Evolutionary conservation across 2,113 vertebrate genomes (phyloP), one percentile per base, ranked within the genome.

Genomic region (Ophthalmolycus amberensis): DNA sequence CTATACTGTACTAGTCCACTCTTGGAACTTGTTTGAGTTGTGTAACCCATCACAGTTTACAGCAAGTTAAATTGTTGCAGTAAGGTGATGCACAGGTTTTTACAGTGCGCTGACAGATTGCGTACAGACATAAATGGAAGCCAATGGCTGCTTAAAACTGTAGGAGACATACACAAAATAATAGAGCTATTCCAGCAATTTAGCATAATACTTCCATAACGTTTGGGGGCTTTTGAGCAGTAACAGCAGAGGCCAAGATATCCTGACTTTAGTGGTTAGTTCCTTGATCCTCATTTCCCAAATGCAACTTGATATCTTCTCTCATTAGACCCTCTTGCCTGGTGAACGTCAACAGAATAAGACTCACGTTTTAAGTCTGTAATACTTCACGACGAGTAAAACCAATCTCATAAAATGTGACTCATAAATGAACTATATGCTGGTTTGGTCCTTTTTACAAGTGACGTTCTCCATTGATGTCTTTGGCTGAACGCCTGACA

Each of bases 241-340:
- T 11, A 78, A 38, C 34, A 22, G 18, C 8, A 58, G 37, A 38
- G 27, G 4, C 32, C n/a, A 56, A 56, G 22, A 63, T 37, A 68
- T 40, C n/a, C 46, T 12, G 9, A 48, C 22, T 52, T 78, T 25
- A 34, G n/a, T 70, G 16, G n/a, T 27, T 40, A 34, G 6, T 7
- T 20, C 16, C 50, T 40, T 3, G 32, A 50, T 71, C 46, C 64
- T 76, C 64, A 54, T 72, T 72, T 75, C 44, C 58, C 81, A 64
- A 22, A 69, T 73, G 75, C 56, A 82, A 76, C 37, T 62, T 34
- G 34, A 64, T 58, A 70, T 11, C 29, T 15, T 29, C 22, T 72
- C 27, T 75, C n/a, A 70, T 58, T 42, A 64, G 38, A 63, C 10
- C 59, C 12, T 5, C 14, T 54, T 40, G 16, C 15, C 6, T 70